These are phyloP conservation scores for Garrulus glandarius DNA, from an alignment of 2,797 vertebrate species.

Conservation along the genomic window DNA sequence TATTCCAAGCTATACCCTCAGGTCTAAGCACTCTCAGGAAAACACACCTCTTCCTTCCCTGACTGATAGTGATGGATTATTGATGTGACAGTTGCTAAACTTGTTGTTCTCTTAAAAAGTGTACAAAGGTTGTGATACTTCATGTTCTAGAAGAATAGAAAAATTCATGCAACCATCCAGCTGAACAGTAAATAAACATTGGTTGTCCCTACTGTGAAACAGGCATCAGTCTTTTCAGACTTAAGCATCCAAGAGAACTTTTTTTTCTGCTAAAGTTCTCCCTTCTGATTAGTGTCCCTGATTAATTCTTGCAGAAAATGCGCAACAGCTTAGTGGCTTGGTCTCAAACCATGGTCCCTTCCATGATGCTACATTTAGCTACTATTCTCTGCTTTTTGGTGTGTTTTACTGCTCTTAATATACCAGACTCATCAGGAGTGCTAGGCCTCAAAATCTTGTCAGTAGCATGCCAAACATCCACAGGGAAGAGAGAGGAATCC, in stretches of 20 bases:
- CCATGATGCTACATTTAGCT: not conserved
- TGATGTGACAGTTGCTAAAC: not conserved
- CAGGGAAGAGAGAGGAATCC: not conserved
- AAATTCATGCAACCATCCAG: not conserved
- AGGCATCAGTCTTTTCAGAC: not conserved
- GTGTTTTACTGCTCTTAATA: not conserved
- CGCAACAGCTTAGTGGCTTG: not conserved
- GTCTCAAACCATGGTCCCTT: not conserved
- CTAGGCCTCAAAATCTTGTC: not conserved
- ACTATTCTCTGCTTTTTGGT: not conserved
- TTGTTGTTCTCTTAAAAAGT: not conserved
- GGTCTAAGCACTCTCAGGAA: not conserved
- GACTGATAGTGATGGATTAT: not conserved
- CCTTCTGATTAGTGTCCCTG: not conserved
- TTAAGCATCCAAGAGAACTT: not conserved
- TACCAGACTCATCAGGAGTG: not conserved
- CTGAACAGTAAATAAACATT: not conserved
- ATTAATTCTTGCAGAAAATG: conserved; percentile 24
- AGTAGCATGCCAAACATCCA: not conserved
- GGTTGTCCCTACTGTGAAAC: not conserved
- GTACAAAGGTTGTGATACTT: not conserved
- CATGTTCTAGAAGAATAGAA: not conserved
- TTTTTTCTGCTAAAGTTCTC: not conserved
- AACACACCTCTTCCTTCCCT: not conserved
- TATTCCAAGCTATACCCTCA: not conserved